Evolutionary conservation across 2,888 invertebrate genomes (phyloP), one percentile per base, ranked within the genome.

Genomic region (Myopa tessellatipennis): DNA sequence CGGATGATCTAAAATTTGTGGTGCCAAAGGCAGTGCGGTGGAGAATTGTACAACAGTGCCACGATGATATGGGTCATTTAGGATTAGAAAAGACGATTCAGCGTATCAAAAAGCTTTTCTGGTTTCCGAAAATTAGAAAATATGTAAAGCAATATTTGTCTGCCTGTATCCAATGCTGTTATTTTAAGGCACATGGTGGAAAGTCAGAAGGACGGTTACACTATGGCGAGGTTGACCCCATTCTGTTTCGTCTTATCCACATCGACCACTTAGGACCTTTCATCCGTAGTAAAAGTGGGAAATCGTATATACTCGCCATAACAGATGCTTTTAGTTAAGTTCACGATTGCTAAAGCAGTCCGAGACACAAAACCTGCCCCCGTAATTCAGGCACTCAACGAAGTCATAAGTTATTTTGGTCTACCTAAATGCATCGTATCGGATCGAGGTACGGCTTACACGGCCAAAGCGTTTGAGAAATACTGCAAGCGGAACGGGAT

Each of bases 61-160:
- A 82, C 61, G 81, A 83, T 68, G 63, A 79, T 55, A 71, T 77
- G 61, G 80, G 76, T n/a, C 81, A 82, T 70, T 81, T 80, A 58
- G 77, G 71, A 16, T 10, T 78, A 6, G 80, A 82, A 4, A 82
- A 81, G 73, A 82, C 81, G 7, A 16, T 81, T 4, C 26, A 78
- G 10, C 79, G 74, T 1, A 70, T 82, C 10, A 60, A 75, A 38
- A 40, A 68, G 68, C 61, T 55, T n/a, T 82, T 76, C 58, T 82
- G 81, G 82, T 81, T 82, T 60, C 80, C 81, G 4, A 81, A 74
- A 70, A 79, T 81, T 68, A 67, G 79, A 12, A 75, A 77, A 36
- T 79, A 78, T 36, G 78, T 80, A 4, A 80, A 79, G 50, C 50
- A 72, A 14, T 80, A 80, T 38, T 75, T 81, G 16, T 52, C 67